Evolutionary conservation across 2,113 vertebrate genomes (phyloP).

Genomic region (Carettochelys insculpta): DNA sequence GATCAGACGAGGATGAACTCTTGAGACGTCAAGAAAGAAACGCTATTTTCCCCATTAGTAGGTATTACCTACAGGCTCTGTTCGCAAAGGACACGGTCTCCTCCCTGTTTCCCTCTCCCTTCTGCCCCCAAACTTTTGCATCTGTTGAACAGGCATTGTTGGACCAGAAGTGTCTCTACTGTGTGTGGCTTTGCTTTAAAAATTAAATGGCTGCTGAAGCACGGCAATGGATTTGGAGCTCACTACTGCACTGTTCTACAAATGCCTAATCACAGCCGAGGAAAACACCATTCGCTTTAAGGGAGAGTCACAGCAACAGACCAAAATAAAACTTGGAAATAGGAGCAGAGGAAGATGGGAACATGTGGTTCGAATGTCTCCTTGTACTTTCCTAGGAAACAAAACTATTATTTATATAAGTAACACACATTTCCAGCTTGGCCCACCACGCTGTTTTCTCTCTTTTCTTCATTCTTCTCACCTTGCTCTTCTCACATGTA

Average conservation of each 20-base stretch:
- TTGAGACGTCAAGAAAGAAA: background rate
- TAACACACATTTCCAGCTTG: background rate
- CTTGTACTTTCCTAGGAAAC: conserved; percentile 52
- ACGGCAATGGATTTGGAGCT: conserved; percentile 43
- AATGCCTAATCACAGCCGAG: conserved; percentile 54
- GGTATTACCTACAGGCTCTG: background rate
- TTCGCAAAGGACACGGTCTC: background rate
- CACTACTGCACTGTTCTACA: conserved; percentile 6
- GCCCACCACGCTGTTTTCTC: background rate
- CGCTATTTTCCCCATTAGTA: background rate
- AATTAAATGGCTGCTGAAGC: conserved; percentile 48
- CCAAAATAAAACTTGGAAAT: conserved; percentile 67
- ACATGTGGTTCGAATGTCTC: conserved; percentile 42
- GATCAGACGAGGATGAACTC: background rate
- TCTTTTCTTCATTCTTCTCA: background rate
- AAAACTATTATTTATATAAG: conserved; percentile 47
- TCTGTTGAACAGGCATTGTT: background rate
- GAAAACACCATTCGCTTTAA: conserved; percentile 67
- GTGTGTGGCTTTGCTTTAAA: conserved; percentile 16
- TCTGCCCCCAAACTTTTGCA: background rate
- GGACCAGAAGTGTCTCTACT: conserved; percentile 32
- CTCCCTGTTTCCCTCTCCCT: background rate
- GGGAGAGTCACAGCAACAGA: conserved; percentile 60
- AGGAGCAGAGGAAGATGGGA: background rate
- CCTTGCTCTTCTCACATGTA: background rate